A percentile compares a stretch with the other conserved stretches of the same genome.
Evolutionary conservation across 2,113 vertebrate species (phyloP).

Genomic region (Tupaia chinensis): DNA sequence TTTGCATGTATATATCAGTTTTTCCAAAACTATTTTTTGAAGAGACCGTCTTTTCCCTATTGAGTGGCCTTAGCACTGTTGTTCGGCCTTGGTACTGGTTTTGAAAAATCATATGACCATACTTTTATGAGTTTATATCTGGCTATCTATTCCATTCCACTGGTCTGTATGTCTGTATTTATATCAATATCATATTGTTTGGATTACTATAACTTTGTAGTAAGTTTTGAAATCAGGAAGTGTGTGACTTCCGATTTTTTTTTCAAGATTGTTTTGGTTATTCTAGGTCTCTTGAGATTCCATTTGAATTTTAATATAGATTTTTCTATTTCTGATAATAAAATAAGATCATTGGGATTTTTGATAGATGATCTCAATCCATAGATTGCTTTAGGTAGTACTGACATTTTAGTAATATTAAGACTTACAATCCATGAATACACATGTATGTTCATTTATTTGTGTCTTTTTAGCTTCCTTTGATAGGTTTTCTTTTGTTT

Average conservation of each 20-base stretch:
- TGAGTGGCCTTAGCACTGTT: background rate
- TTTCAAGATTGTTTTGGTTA: background rate
- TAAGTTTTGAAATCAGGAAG: slow-evolving; percentile 19
- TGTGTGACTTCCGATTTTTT: background rate
- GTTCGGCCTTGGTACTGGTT: background rate
- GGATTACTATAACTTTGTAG: background rate
- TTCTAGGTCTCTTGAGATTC: background rate
- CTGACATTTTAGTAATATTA: slow-evolving; percentile 11
- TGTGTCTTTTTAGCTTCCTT: background rate
- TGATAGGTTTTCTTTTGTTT: background rate
- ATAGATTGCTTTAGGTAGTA: background rate
- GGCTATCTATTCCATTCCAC: background rate
- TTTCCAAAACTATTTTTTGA: background rate
- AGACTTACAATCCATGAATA: background rate
- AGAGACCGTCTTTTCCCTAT: background rate
- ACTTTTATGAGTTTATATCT: background rate
- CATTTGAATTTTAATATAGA: background rate
- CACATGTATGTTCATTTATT: background rate
- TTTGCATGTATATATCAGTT: background rate
- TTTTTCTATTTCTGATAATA: background rate
- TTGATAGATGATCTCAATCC: background rate
- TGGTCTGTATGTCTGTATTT: background rate
- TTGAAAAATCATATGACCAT: slow-evolving; percentile 8
- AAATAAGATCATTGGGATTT: background rate
- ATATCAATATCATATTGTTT: background rate